Evolutionary conservation across 2,888 invertebrate genomes (phyloP).

Genomic region (Drosophila falleni): DNA sequence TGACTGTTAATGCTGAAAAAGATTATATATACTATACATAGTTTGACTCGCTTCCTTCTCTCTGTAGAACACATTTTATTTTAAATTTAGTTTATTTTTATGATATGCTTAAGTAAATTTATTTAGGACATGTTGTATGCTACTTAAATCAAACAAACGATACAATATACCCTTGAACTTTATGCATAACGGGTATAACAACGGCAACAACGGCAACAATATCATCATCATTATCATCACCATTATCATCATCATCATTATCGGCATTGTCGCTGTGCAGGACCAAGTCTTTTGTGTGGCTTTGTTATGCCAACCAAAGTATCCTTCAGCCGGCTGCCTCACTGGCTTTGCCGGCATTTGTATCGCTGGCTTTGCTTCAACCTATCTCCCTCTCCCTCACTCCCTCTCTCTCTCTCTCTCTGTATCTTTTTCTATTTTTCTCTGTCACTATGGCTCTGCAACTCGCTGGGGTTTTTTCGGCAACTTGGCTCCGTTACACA

Average conservation of each 20-base stretch:
- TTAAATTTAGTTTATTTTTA: too few relatives aligned
- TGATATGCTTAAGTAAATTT: too few relatives aligned
- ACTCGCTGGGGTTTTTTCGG: slow-evolving; percentile 34
- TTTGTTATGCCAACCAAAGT: slow-evolving; percentile 72
- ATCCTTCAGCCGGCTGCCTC: slow-evolving; percentile 59
- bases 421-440: background rate
- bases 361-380: slow-evolving; percentile 43
- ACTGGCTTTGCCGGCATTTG: slow-evolving; percentile 52
- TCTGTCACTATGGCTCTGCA: background rate
- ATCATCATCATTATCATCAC: slow-evolving; percentile 7
- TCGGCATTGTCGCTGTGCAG: slow-evolving; percentile 37
- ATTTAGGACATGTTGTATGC: too few relatives aligned
- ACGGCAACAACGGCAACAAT: slow-evolving; percentile 14
- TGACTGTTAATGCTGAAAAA: too few relatives aligned
- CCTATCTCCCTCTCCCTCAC: slow-evolving; percentile 13
- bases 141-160: too few relatives aligned
- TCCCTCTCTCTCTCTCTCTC: slow-evolving; percentile 6
- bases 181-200: background rate
- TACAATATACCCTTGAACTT: background rate
- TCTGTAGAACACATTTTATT: too few relatives aligned
- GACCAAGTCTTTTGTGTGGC: slow-evolving; percentile 72
- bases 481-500: slow-evolving; percentile 64
- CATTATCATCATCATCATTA: slow-evolving; percentile 3
- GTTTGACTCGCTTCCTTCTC: too few relatives aligned
- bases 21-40: too few relatives aligned